Conservation (phyloP, 2,888 invertebrate genomes). For the Eupsilia transversa region DNA sequence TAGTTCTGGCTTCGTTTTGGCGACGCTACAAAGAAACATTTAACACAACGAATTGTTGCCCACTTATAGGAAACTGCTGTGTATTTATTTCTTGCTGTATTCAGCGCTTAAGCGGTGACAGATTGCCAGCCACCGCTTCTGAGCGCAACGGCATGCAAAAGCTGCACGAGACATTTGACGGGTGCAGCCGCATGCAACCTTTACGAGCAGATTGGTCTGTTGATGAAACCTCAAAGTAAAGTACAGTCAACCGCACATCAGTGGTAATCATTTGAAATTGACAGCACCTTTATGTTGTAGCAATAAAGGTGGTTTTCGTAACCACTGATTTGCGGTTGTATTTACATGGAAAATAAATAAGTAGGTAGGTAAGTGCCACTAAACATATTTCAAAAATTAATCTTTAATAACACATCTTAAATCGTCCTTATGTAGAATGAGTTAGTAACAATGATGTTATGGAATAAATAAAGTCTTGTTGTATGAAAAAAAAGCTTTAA, state of each 20-base stretch:
- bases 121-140: constrained; percentile 44
- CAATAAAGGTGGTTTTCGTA: background rate
- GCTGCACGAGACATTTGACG: constrained; percentile 52
- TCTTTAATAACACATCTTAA: background rate
- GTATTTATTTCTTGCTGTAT: constrained; percentile 54
- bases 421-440: background rate
- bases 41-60: constrained; percentile 50
- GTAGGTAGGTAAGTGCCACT: background rate
- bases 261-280: background rate
- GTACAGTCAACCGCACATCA: background rate
- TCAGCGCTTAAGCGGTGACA: constrained; percentile 55
- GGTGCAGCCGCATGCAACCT: constrained; percentile 51
- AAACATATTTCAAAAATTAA: background rate
- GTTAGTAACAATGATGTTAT: background rate
- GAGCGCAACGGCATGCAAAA: constrained; percentile 14
- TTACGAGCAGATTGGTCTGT: constrained; percentile 39
- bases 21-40: constrained; percentile 52
- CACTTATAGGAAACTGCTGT: constrained; percentile 60
- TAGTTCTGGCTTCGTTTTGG: constrained; percentile 60
- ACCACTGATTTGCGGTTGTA: background rate
- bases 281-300: background rate
- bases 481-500: background rate
- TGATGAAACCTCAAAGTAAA: constrained; percentile 33
- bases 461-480: background rate
- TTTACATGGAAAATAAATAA: background rate